These are phyloP conservation scores for Martes flavigula DNA, from an alignment of 2,797 vertebrate species.

Conservation along the genomic window DNA sequence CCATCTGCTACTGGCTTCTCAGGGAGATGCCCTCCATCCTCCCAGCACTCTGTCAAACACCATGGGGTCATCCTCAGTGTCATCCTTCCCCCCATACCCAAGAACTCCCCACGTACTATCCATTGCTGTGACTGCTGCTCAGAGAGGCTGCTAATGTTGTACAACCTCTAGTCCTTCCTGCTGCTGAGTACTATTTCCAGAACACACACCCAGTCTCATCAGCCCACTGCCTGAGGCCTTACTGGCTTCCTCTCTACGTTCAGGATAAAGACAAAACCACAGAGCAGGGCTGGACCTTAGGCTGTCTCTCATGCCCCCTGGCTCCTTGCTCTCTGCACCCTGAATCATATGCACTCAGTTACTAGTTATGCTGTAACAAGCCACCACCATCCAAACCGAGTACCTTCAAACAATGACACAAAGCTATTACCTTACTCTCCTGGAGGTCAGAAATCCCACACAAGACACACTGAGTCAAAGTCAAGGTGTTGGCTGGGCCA, in stretches of 20 bases:
- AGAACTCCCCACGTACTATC: neutral
- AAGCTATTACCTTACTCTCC: neutral
- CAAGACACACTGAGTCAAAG: neutral
- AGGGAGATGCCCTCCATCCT: neutral
- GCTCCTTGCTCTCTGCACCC: no score
- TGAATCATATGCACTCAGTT: neutral
- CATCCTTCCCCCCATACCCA: neutral
- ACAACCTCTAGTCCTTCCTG: neutral
- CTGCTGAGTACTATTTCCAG: neutral
- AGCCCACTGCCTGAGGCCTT: neutral
- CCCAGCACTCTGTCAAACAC: neutral
- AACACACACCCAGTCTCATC: neutral
- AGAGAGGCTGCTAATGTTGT: neutral
- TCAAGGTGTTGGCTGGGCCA: neutral
- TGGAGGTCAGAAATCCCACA: neutral
- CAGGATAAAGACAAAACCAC: neutral
- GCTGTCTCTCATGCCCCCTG: neutral
- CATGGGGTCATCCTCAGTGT: neutral
- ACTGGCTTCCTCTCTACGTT: rapidly evolving
- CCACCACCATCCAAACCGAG: neutral
- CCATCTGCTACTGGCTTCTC: neutral
- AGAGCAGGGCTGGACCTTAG: neutral
- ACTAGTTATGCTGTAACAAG: neutral
- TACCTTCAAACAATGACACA: neutral
- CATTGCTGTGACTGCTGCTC: neutral